Percentiles rank a stretch among this genome's conserved stretches.
Conservation (phyloP, 2,888 invertebrate genomes). For the Prostheceraeus crozeri region DNA sequence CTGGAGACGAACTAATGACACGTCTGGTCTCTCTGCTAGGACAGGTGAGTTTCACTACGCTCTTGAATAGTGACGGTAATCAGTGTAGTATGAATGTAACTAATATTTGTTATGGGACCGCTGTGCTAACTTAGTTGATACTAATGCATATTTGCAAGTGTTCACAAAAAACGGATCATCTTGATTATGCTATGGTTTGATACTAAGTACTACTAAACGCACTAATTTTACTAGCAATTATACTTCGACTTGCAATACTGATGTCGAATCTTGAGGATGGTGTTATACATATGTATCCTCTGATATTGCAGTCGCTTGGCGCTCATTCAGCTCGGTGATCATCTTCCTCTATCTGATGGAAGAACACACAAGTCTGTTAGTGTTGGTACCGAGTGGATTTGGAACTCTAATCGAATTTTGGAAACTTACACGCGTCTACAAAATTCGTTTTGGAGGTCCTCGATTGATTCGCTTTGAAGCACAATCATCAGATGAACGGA, state of each 20-base stretch:
- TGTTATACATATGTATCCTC: too few species aligned
- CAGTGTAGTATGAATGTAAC: conserved; percentile 15
- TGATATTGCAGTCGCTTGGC: conserved; percentile 81
- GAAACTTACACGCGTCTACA: conserved; percentile 41
- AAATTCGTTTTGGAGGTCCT: not conserved
- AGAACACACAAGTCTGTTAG: conserved; percentile 79
- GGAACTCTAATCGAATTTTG: conserved; percentile 77
- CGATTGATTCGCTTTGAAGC: not conserved
- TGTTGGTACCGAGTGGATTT: conserved; percentile 75
- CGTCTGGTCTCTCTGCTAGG: conserved; percentile 77
- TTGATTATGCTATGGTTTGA: too few species aligned
- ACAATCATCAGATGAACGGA: conserved; percentile 20
- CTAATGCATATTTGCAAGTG: too few species aligned
- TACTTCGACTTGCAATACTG: too few species aligned
- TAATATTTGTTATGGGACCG: too few species aligned
- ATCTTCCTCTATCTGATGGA: conserved; percentile 85
- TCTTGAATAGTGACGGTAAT: not conserved
- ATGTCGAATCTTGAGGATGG: too few species aligned
- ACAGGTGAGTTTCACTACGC: conserved; percentile 61
- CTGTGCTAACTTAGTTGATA: too few species aligned
- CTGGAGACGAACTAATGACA: conserved; percentile 76
- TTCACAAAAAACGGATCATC: too few species aligned
- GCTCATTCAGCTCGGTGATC: conserved; percentile 74
- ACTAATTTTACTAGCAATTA: too few species aligned
- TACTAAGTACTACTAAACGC: too few species aligned